phyloP scores from a whole-genome alignment of 2,113 vertebrate genomes.

The Triplophysa tibetana region DNA sequence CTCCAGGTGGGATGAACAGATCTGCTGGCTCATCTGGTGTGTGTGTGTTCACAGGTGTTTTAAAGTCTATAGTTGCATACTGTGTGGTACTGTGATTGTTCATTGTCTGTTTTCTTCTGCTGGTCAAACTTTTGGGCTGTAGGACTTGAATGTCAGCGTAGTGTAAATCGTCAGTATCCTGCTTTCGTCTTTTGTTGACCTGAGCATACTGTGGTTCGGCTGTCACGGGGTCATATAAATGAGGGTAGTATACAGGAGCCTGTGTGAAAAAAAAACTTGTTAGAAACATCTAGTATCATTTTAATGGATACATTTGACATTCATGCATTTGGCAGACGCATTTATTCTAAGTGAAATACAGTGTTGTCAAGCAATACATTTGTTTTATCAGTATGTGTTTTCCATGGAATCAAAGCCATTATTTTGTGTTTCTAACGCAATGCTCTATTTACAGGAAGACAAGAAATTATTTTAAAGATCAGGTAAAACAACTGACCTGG shows the following conservation, averaged over 20 bases:
- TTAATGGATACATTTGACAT: no score
- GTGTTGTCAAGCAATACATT: no score
- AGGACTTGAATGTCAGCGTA: slow-evolving; percentile 83
- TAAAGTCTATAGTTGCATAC: slow-evolving; percentile 82
- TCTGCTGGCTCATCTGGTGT: slow-evolving; percentile 46
- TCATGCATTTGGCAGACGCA: no score
- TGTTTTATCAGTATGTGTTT: no score
- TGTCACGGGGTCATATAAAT: slow-evolving; percentile 58
- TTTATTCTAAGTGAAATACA: no score
- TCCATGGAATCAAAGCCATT: no score
- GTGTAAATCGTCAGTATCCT: slow-evolving; percentile 67
- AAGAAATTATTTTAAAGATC: no score
- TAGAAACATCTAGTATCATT: background rate
- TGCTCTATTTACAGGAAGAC: no score
- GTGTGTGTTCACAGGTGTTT: background rate
- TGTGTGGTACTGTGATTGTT: slow-evolving; percentile 69
- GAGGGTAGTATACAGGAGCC: slow-evolving; percentile 39
- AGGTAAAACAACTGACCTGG: slow-evolving; percentile 16
- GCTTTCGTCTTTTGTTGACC: slow-evolving; percentile 58
- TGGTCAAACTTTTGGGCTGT: slow-evolving; percentile 42
- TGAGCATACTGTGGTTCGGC: slow-evolving; percentile 66
- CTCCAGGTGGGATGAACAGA: slow-evolving; percentile 58
- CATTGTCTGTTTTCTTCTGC: slow-evolving; percentile 50
- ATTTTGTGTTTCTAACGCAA: no score
- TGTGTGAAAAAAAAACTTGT: slow-evolving; percentile 20